Base-by-base conservation (phyloP, 1,140 invertebrate species). In the Acyrthosiphon pisum region DNA sequence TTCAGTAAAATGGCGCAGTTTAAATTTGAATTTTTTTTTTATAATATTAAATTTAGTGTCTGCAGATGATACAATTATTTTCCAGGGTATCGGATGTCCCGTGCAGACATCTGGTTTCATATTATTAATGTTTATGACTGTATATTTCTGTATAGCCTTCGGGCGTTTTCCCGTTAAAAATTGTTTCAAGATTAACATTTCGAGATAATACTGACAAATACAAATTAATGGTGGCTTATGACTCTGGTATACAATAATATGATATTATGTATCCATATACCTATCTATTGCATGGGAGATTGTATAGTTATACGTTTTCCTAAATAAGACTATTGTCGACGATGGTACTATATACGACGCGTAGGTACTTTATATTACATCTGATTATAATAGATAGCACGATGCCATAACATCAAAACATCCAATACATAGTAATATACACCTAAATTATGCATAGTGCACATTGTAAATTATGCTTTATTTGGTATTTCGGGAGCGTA, bases 401-500 rank as follows among this genome's bases (percentile, higher is more conserved):
- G 60, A 14, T 18, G 14, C 30, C 30, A 41, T 41, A 6, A 68
- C 60, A n/a, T 18, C n/a, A n/a, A 68, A n/a, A 76, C 60, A 76
- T 76, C 6, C 60, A n/a, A n/a, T n/a, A 76, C 60, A 76, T 76
- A 76, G 18, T 76, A n/a, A 93, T 30, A 93, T 60, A 60, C 20
- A 87, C 30, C 26, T 46, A 87, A 46, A 87, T 87, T 84, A 41
- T 84, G 37, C 86, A 44, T 14, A 41, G 41, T 41, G 41, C 41
- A n/a, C 4, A n/a, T 6, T 18, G 60, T 2, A n/a, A 76, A 76
- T 76, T 18, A 76, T 76, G 60, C 30, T 76, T n/a, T 76, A 76
- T 76, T 76, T 76, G 4, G 60, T 76, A 76, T 76, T 76, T 76
- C 60, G 11, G 60, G 30, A 18, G 30, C 60, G 60, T 76, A 76